Conservation (phyloP, 2,888 invertebrate genomes). For the Polydrusus pterygomalis region DNA sequence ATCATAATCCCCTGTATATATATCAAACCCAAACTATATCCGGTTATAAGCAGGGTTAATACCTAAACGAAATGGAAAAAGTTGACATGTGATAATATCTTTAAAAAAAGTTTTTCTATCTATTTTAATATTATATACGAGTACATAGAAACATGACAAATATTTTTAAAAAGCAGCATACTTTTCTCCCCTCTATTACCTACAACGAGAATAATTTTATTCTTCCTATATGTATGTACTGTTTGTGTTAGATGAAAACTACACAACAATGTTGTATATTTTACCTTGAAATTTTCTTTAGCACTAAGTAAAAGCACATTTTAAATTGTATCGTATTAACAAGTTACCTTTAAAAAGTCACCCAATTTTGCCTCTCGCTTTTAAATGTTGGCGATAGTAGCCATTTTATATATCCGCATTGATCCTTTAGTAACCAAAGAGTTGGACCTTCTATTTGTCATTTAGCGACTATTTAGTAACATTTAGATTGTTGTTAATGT, state of each 20-base stretch:
- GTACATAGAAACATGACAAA: no score
- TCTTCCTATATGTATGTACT: background rate
- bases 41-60: no score
- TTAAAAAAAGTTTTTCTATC: no score
- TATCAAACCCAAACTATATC: no score
- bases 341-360: conserved; percentile 57
- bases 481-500: conserved; percentile 12
- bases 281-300: conserved; percentile 62
- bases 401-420: conserved; percentile 36
- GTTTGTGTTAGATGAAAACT: conserved; percentile 11
- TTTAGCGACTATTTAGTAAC: background rate
- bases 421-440: conserved; percentile 27
- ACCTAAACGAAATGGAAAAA: no score
- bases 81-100: no score
- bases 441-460: conserved; percentile 29
- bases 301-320: conserved; percentile 60
- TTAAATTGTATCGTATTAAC: conserved; percentile 55
- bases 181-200: no score
- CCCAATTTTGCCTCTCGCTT: conserved; percentile 59
- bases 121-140: no score
- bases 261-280: conserved; percentile 35
- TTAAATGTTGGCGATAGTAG: conserved; percentile 34
- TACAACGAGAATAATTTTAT: no score
- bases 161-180: no score
- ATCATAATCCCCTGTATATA: no score